A percentile compares a stretch with the other conserved stretches of the same genome.
phyloP scores from a whole-genome alignment of 2,113 vertebrate genomes.

The Chloropsis hardwickii region DNA sequence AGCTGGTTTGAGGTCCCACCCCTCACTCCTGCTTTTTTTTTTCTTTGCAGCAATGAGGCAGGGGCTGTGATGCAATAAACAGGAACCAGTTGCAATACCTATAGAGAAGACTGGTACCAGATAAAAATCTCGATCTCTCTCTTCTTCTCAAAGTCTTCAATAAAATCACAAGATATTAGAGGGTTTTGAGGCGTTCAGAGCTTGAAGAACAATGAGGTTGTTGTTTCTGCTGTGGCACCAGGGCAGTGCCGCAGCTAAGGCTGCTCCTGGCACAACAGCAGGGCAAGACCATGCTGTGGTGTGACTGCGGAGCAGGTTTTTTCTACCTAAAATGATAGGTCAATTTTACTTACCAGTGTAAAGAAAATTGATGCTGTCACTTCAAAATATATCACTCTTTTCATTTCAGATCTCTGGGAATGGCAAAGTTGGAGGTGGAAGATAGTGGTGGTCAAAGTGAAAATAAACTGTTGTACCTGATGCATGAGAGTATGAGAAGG shows the following conservation, averaged over 20 bases:
- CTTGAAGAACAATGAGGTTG: background rate
- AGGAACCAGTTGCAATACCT: background rate
- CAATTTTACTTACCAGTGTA: background rate
- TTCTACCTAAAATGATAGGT: background rate
- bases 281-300: background rate
- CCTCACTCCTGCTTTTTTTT: background rate
- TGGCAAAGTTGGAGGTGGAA: background rate
- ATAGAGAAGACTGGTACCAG: background rate
- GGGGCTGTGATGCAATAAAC: background rate
- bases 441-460: background rate
- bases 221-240: background rate
- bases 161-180: background rate
- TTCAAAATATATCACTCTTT: background rate
- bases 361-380: background rate
- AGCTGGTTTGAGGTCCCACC: background rate
- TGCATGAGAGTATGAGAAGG: background rate
- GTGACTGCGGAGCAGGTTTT: background rate
- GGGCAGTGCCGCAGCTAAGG: background rate
- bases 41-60: background rate
- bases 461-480: background rate
- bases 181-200: background rate
- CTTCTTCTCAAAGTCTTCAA: background rate
- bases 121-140: background rate
- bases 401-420: background rate
- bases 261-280: background rate